These are phyloP conservation scores for Glomeris maerens DNA, from an alignment of 1,140 invertebrate genomes.

Conservation along the genomic window DNA sequence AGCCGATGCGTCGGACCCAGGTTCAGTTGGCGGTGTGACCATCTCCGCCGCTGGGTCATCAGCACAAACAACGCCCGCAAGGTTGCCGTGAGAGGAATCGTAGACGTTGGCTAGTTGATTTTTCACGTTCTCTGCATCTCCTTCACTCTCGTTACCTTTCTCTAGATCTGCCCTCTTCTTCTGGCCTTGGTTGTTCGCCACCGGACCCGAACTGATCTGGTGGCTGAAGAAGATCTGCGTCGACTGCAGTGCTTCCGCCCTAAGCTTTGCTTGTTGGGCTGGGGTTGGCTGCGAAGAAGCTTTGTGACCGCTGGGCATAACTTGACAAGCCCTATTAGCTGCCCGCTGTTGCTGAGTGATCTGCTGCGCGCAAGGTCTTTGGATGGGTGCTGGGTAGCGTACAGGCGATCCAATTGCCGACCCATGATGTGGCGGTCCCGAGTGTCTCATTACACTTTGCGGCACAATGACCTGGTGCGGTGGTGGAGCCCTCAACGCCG, in stretches of 20 bases:
- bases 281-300: constrained; percentile 16
- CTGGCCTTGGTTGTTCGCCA: no score
- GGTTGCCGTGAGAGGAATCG: no score
- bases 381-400: constrained; percentile 9
- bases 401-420: neutral
- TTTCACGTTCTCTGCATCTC: no score
- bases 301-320: neutral
- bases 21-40: no score
- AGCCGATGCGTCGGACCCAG: no score
- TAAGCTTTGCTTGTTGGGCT: constrained; percentile 25
- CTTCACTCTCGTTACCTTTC: no score
- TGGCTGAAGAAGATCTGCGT: constrained; percentile 25
- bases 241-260: constrained; percentile 24
- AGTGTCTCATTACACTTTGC: neutral
- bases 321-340: neutral
- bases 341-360: neutral
- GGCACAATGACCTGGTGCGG: constrained; percentile 1
- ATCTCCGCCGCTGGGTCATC: no score
- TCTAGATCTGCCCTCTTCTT: no score
- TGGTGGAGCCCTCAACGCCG: neutral
- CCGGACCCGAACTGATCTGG: neutral
- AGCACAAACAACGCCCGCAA: no score
- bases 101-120: no score
- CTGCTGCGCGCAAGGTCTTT: constrained; percentile 5
- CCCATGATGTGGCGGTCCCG: neutral